Conservation (phyloP, 2,113 vertebrate genomes). For the Ondatra zibethicus region DNA sequence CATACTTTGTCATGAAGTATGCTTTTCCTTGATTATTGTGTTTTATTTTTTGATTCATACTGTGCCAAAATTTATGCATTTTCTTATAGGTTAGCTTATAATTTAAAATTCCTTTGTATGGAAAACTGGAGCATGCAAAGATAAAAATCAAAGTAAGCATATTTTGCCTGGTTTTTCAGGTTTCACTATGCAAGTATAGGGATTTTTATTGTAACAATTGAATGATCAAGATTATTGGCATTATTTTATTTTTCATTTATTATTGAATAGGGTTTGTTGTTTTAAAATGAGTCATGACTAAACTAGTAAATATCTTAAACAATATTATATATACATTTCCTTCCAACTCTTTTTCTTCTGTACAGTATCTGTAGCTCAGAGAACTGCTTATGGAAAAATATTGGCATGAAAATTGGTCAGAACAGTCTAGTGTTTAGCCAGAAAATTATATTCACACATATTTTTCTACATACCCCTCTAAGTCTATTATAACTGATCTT, state of each 20-base stretch:
- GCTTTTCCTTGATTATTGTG: constrained; percentile 19
- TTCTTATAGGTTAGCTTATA: constrained; percentile 16
- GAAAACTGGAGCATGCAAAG: constrained; percentile 27
- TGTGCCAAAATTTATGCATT: constrained; percentile 52
- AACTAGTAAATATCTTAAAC: constrained; percentile 23
- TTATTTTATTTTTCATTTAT: neutral
- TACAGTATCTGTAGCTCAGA: neutral
- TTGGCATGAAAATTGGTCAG: constrained; percentile 33
- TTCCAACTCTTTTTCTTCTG: constrained; percentile 23
- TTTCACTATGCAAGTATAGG: neutral
- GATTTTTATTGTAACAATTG: neutral
- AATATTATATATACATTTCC: neutral
- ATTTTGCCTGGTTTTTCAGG: constrained; percentile 22
- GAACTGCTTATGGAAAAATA: constrained; percentile 55
- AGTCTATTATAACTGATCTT: neutral
- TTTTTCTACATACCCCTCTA: constrained; percentile 32
- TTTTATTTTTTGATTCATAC: neutral
- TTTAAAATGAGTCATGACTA: constrained; percentile 40
- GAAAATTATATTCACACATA: neutral
- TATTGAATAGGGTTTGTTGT: neutral
- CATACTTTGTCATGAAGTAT: neutral
- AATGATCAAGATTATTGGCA: neutral
- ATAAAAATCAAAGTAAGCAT: constrained; percentile 53
- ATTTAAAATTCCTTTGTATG: constrained; percentile 41
- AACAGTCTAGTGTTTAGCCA: constrained; percentile 28